Evolutionary conservation across 2,888 invertebrate genomes (phyloP), one percentile per base, ranked within the genome.

Genomic region (Eupeodes latifasciatus): DNA sequence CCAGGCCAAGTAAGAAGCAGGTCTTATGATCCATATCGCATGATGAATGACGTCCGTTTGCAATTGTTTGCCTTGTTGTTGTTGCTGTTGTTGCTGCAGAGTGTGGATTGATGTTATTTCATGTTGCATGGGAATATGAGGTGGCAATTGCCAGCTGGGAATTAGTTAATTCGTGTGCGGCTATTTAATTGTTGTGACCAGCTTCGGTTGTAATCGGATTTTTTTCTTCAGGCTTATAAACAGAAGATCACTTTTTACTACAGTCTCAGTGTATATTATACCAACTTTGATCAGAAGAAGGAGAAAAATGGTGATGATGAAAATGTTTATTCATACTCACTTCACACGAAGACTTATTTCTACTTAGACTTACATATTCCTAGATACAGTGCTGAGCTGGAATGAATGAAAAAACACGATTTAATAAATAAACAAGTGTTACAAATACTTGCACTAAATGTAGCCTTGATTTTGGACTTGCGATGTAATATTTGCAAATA

Each of bases 1-100:
- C 44, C 59, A 72, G 72, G 47, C 72, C 34, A 51, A 59, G 59
- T 72, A 72, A 66, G 75, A 57, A 64, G 67, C 71, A 64, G 66
- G 85, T 81, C 81, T 88, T 72, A 81, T 85, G 88, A 88, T 88
- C 85, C 75, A 81, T 88, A 88, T 88, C 85, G 85, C 74, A 85
- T 88, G 88, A 88, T 85, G 81, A 85, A 85, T 85, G 81, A 85
- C 81, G 85, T 88, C 88, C 88, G 88, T 69, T 88, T 78, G 84
- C 67, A 64, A 80, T 84, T 87, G 80, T 80, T 84, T 83, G 76
- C 47, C 19, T 14, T 55, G 19, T 71, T 71, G 27, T 12, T 62
- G 66, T 19, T 71, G 12, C 47, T 81, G 55, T 47, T 47, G 44
- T 12, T 40, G 61, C 0, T 40, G 40, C 16, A 62, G 14, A 36